Conservation (phyloP, 1,140 invertebrate genomes). For the Bombus balteatus region DNA sequence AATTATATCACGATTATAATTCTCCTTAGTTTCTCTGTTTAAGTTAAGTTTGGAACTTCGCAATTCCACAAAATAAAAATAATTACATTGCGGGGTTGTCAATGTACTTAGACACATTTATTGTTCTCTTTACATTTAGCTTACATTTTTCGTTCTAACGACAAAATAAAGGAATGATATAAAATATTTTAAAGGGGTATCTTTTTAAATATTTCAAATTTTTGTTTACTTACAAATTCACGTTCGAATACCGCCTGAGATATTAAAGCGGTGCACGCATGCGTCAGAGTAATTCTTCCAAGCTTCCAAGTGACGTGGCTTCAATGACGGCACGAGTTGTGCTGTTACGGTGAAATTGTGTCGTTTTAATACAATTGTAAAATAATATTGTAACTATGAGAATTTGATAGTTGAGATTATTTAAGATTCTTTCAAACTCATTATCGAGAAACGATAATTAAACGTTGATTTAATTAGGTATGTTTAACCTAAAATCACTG, state of each 20-base stretch:
- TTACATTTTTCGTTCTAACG: background rate
- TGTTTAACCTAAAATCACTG: conserved; percentile 37
- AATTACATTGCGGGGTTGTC: background rate
- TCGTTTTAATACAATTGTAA: conserved; percentile 30
- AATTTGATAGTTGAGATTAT: background rate
- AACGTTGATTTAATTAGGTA: background rate
- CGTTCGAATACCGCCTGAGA: conserved; percentile 13
- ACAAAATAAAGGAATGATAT: background rate
- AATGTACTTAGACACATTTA: background rate
- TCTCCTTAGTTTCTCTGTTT: too few relatives aligned
- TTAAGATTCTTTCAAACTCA: background rate
- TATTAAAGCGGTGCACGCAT: conserved; percentile 28
- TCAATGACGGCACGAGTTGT: conserved; percentile 65
- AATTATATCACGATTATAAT: too few relatives aligned
- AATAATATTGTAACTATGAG: conserved; percentile 49
- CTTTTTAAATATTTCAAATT: background rate
- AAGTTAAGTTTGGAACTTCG: too few relatives aligned
- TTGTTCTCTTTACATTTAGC: background rate
- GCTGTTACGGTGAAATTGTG: conserved; percentile 21
- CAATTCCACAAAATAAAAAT: background rate
- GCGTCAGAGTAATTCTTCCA: conserved; percentile 24
- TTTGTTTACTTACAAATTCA: background rate
- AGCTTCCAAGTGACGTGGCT: conserved; percentile 75
- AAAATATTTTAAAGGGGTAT: background rate
- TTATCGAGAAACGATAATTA: conserved; percentile 4